Conservation (phyloP, 1,140 invertebrate species). For the Aphidius ervi region DNA sequence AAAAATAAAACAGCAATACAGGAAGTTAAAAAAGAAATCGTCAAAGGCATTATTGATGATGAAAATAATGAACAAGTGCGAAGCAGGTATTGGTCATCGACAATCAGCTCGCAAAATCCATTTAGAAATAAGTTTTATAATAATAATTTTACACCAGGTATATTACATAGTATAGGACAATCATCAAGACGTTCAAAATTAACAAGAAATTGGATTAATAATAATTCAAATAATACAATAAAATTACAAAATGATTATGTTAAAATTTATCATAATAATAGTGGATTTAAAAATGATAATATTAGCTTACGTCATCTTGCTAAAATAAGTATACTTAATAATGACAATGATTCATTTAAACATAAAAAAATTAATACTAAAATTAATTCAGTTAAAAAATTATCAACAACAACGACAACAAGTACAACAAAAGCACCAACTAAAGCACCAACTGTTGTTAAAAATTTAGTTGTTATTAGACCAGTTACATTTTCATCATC, state of each 20-base stretch:
- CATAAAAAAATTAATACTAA: no score
- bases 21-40: slow-evolving; percentile 18
- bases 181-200: slow-evolving; percentile 7
- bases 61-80: slow-evolving; percentile 13
- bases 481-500: slow-evolving; percentile 7
- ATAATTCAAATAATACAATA: background rate
- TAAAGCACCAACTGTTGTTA: slow-evolving; percentile 5
- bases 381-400: no score
- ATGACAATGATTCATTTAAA: background rate
- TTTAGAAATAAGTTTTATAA: slow-evolving; percentile 32
- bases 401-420: background rate
- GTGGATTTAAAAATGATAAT: no score
- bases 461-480: slow-evolving; percentile 18
- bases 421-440: background rate
- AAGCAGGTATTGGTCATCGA: slow-evolving; percentile 44
- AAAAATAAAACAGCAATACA: background rate
- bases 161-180: slow-evolving; percentile 17
- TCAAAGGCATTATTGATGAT: slow-evolving; percentile 27
- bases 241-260: background rate
- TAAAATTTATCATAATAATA: no score
- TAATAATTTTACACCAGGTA: slow-evolving; percentile 21
- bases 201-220: slow-evolving; percentile 4
- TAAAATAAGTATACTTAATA: no score
- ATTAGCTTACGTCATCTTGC: no score
- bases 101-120: slow-evolving; percentile 33